A percentile compares a stretch with the other conserved stretches of the same genome.
These are phyloP conservation scores for Todiramphus saurophagus DNA, from an alignment of 2,113 vertebrate species.

Conservation along the genomic window DNA sequence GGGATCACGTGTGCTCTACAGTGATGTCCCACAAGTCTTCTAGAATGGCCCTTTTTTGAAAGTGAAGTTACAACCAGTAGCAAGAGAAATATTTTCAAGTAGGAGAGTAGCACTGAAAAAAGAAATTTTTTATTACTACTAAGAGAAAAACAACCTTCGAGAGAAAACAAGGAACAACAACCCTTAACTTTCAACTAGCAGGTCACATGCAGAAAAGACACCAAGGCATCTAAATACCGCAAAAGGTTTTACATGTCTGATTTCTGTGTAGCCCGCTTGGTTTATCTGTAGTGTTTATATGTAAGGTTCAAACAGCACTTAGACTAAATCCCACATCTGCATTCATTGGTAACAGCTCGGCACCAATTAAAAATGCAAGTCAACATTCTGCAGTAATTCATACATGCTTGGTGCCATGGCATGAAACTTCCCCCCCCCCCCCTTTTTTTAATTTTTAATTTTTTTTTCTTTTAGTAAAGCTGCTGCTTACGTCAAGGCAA, in stretches of 20 bases:
- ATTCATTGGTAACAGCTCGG: not conserved
- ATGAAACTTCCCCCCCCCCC: not conserved
- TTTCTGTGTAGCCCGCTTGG: not conserved
- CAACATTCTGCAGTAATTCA: not conserved
- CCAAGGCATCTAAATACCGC: too few relatives aligned
- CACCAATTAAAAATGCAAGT: not conserved
- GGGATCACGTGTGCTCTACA: not conserved
- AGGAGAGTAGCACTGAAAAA: not conserved
- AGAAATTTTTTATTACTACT: rapidly evolving
- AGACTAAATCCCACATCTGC: not conserved
- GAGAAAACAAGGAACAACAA: not conserved
- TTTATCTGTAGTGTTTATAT: not conserved
- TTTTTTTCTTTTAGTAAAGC: not conserved
- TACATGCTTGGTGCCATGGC: not conserved
- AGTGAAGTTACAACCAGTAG: not conserved
- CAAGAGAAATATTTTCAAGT: not conserved
- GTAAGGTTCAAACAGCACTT: not conserved
- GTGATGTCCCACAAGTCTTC: not conserved
- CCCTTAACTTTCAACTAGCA: not conserved
- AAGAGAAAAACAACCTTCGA: not conserved
- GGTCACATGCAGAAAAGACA: not conserved
- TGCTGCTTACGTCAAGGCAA: not conserved
- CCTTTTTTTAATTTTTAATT: too few relatives aligned
- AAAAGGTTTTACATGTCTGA: rapidly evolving
- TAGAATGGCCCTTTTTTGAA: not conserved